Percentiles rank a stretch among this genome's conserved stretches.
These are phyloP conservation scores for Lepidotrigona ventralis DNA, from an alignment of 1,140 invertebrate species.

Conservation along the genomic window DNA sequence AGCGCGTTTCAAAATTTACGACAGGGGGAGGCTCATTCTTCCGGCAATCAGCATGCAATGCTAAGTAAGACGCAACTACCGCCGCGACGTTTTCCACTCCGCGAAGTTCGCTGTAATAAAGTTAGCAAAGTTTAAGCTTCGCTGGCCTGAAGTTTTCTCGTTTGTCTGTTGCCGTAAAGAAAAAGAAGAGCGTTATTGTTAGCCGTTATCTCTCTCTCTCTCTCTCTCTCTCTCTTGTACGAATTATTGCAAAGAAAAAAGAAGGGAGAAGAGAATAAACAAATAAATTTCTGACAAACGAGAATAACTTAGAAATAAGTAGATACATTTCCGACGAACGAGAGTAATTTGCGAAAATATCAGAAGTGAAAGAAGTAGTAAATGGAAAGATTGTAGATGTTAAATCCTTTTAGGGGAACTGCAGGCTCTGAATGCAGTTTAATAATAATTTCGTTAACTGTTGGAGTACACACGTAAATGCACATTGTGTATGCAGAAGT, in stretches of 20 bases:
- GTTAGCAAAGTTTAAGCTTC: constrained; percentile 34
- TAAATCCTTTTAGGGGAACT: too few species aligned
- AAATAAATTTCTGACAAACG: not conserved
- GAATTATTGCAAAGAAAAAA: not conserved
- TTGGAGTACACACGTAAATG: too few species aligned
- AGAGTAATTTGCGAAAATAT: not conserved
- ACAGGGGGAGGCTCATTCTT: constrained; percentile 5
- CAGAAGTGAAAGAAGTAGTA: not conserved
- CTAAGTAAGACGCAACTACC: constrained; percentile 23
- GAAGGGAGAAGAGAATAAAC: too few species aligned
- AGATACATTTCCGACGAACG: not conserved
- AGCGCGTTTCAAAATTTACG: constrained; percentile 11
- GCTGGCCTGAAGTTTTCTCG: constrained; percentile 31
- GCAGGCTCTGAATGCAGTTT: too few species aligned
- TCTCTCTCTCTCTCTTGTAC: not conserved
- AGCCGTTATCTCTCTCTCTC: not conserved
- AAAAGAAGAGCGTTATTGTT: constrained; percentile 5
- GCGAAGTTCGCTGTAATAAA: constrained; percentile 23
- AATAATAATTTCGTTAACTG: too few species aligned
- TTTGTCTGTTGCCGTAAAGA: constrained; percentile 12
- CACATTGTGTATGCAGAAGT: too few species aligned
- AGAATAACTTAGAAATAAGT: not conserved
- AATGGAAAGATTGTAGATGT: not conserved
- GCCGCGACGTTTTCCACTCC: constrained; percentile 6
- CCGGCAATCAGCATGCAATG: constrained; percentile 29